These are phyloP conservation scores for Notarius quadriscutis DNA, from an alignment of 2,113 vertebrate genomes.

Conservation along the genomic window DNA sequence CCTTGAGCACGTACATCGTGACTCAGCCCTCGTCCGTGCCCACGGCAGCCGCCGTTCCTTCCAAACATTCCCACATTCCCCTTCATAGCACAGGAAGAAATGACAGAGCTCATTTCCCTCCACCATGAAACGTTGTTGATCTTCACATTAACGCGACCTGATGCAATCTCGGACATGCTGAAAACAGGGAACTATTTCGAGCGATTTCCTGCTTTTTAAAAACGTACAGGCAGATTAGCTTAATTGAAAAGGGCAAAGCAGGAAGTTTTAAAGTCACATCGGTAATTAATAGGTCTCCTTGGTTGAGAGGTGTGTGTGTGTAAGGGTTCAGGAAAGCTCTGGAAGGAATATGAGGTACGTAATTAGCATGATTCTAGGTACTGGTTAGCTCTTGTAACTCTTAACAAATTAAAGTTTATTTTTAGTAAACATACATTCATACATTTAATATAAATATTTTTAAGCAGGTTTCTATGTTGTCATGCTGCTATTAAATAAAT, in stretches of 20 bases:
- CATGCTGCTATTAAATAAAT: not conserved
- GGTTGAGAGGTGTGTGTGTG: slow-evolving; percentile 66
- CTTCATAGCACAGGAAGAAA: slow-evolving; percentile 74
- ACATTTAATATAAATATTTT: not conserved
- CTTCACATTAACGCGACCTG: slow-evolving; percentile 67
- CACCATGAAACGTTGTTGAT: slow-evolving; percentile 74
- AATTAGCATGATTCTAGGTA: not conserved
- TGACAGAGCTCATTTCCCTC: slow-evolving; percentile 77
- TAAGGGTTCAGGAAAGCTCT: slow-evolving; percentile 64
- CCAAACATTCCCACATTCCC: slow-evolving; percentile 76
- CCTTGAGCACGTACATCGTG: slow-evolving; percentile 72
- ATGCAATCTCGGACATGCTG: slow-evolving; percentile 79
- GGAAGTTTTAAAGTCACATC: slow-evolving; percentile 79
- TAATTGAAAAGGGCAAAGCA: slow-evolving; percentile 80
- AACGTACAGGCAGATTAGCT: slow-evolving; percentile 70
- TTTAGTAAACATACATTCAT: not conserved
- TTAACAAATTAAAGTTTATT: not conserved
- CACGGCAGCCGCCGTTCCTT: slow-evolving; percentile 51
- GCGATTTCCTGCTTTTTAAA: slow-evolving; percentile 74
- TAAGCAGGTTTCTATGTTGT: not conserved
- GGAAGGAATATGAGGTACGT: not conserved
- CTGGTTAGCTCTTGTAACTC: not conserved
- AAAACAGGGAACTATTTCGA: slow-evolving; percentile 75
- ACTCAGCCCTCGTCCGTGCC: slow-evolving; percentile 54
- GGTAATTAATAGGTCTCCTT: slow-evolving; percentile 78